Evolutionary conservation across 2,888 invertebrate species (phyloP), one percentile per base, ranked within the genome.

Genomic region (Craniophora ligustri): DNA sequence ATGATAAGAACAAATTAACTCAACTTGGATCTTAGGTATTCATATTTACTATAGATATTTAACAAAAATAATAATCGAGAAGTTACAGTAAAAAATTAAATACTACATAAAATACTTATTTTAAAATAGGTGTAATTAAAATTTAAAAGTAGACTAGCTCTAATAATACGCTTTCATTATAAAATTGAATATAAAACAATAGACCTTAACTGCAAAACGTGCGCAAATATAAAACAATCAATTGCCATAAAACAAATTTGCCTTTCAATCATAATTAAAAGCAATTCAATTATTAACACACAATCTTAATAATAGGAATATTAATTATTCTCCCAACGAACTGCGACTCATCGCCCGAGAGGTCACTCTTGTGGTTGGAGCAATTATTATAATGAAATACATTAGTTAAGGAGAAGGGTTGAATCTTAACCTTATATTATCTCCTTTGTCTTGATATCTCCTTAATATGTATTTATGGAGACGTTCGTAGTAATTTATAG

Each of bases 331-430:
- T 51, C 11, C 16, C 11, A 54, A 73, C 32, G 53, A 57, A 62
- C 15, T 57, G 41, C 13, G 31, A 35, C 35, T 62, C 50, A 41
- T 51, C 41, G 41, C 36, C 30, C 18, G 26, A 57, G 62, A 70
- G 76, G 71, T 75, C 70, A 64, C 35, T 75, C 55, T 23, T 46
- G 57, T 48, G 61, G 58, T 47, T 44, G 19, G 18, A 60, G 76
- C 71, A 79, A 84, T 85, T 81, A 84, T 76, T 61, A 62, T 82
- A 84, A 86, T 84, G 82, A 79, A 79, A 75, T 75, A 76, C 74
- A 81, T 81, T 82, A 82, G 68, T 78, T 71, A 72, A 73, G 69
- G 71, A 67, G 75, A 84, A 77, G 80, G 83, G 84, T 82, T 77
- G 67, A 51, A 47, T 64, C 63, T 62, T 65, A 70, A 75, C 62